Evolutionary conservation across 2,797 vertebrate genomes (phyloP), one percentile per base, ranked within the genome.

Genomic region (Podarcis lilfordi): DNA sequence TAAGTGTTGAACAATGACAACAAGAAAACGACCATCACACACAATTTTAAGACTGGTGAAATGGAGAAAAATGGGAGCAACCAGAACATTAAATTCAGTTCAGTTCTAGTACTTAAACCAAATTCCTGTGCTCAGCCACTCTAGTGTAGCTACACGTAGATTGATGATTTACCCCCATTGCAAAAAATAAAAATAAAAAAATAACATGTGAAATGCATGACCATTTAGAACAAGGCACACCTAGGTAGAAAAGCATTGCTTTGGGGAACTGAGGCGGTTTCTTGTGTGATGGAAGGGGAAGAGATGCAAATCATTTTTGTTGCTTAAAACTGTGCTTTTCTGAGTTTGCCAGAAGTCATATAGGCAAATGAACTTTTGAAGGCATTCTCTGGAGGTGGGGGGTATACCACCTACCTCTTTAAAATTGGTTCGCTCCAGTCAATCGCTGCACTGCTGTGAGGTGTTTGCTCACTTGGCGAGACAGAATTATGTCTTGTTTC

Each of bases 391-490:
- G 15, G 15, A 55, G 50, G 13, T 55, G n/a, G 59, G 21, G 10
- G 15, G 8, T 43, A 66, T 43, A 55, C 84, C 50, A 61, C 72
- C 71, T 55, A 85, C 50, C n/a, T 59, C 59, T 77, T 77, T 64
- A 77, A 43, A 32, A 77, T 40, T 11, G 55, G 72, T 45, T 66
- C 59, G 2, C 37, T 64, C 50, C 11, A 19, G 1, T 37, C 32
- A 55, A 19, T 75, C 27, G 83, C 29, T 50, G 43, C 9, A 37
- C 3, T 3, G n/a, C 84, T 76, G 83, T 40, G 35, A 64, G 72
- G 72, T 76, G 72, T 85, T 77, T 77, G 74, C 74, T 85, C 84
- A 66, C 74, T 85, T 43, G 11, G 72, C 5, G 19, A 85, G 72
- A 66, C 7, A 59, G 32, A 29, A 76, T 40, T 43, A 40, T 61